Evolutionary conservation across 2,888 invertebrate species (phyloP), one percentile per base, ranked within the genome.

Genomic region (Allygus modestus): DNA sequence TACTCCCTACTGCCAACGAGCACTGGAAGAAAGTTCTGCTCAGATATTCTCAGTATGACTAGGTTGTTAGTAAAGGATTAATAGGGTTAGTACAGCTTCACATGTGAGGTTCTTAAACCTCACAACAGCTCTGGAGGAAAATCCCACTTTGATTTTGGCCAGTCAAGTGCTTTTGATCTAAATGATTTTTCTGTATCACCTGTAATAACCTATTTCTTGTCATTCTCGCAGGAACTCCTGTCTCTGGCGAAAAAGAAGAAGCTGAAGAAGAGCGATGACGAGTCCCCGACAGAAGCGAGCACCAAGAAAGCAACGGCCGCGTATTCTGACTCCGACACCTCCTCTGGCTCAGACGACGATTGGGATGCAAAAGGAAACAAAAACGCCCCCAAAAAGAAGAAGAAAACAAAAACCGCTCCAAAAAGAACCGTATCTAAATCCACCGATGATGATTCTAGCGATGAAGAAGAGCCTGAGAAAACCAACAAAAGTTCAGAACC

Each of bases 191-290:
- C n/a, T n/a, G n/a, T n/a, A n/a, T n/a, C n/a, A n/a, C n/a, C n/a
- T n/a, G n/a, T n/a, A n/a, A n/a, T n/a, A n/a, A n/a, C n/a, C 4
- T 7, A 37, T 37, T 37, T 37, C 37, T 37, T 37, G 4, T 37
- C 37, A 37, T 37, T 37, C 9, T 37, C 5, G 37, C 9, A 97
- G 97, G 96, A 96, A 92, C 93, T 97, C 87, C 89, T 97, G 81
- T 95, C 96, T 75, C 91, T 97, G 86, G 94, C 97, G 0, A 97
- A 97, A 89, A 96, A 96, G 91, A 95, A 95, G 90, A 93, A 94
- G 91, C 91, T 91, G 81, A 92, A 92, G 5, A 92, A 92, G 5
- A 89, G 83, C 89, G 90, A 86, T 87, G 90, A 86, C 87, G 91
- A 90, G 58, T 88, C 89, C 20, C 83, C 87, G 9, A 28, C 87